Conservation (phyloP, 1,140 invertebrate genomes). For the Popillia japonica region DNA sequence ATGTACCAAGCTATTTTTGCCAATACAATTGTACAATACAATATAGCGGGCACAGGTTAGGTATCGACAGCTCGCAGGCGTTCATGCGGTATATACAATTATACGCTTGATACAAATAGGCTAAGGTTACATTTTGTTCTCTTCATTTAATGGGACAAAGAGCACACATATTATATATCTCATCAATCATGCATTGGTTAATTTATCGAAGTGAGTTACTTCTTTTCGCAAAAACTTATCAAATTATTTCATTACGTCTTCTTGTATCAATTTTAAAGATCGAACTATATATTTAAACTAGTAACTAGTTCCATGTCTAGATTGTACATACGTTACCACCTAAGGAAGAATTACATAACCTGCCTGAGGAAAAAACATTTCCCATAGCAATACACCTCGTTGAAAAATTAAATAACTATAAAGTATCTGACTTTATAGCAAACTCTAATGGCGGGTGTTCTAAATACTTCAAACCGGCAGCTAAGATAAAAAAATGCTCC, state of each 20-base stretch:
- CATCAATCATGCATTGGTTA: neutral
- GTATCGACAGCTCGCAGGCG: no score
- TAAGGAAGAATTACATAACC: slow-evolving; percentile 24
- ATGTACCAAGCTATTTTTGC: no score
- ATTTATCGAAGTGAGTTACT: neutral
- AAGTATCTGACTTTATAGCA: slow-evolving; percentile 6
- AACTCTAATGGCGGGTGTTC: slow-evolving; percentile 8
- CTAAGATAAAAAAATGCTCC: neutral
- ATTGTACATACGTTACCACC: neutral
- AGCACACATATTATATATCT: neutral
- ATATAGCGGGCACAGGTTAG: no score
- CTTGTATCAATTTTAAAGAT: neutral
- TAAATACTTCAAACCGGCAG: slow-evolving; percentile 31
- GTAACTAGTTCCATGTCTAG: neutral
- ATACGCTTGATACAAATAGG: no score
- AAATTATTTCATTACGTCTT: no score
- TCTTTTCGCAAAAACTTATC: neutral
- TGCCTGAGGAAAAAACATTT: slow-evolving; percentile 9
- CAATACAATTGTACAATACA: no score
- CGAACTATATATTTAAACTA: neutral
- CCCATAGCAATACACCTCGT: neutral
- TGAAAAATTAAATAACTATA: slow-evolving; percentile 25
- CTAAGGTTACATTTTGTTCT: no score
- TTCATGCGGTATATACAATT: no score
- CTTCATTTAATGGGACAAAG: no score